phyloP scores from a whole-genome alignment of 2,888 invertebrate genomes.

The Apamea monoglypha region DNA sequence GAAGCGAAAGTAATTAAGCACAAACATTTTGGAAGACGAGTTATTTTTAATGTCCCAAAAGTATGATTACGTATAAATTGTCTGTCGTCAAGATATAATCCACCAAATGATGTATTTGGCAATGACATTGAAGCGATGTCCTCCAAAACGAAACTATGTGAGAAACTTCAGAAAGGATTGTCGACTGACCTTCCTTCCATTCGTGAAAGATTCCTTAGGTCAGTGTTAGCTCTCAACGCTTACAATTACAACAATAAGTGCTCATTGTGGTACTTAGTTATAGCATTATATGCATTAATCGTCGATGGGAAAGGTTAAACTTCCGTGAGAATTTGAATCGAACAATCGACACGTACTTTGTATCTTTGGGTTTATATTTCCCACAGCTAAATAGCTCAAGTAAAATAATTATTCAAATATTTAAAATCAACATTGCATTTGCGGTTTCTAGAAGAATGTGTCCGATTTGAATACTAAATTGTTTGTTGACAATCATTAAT shows the following conservation, averaged over 20 bases:
- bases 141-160: conserved; percentile 26
- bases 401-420: conserved; percentile 15
- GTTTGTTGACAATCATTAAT: conserved; percentile 31
- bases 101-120: conserved; percentile 14
- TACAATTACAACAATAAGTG: conserved; percentile 60
- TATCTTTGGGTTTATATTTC: conserved; percentile 53
- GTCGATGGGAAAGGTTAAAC: conserved; percentile 80
- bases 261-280: conserved; percentile 60
- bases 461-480: conserved; percentile 25
- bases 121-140: conserved; percentile 44
- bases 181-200: conserved; percentile 19
- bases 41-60: conserved; percentile 14
- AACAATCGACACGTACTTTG: conserved; percentile 66
- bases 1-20: conserved; percentile 16
- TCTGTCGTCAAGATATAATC: conserved; percentile 31
- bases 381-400: conserved; percentile 44
- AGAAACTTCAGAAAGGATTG: conserved; percentile 19
- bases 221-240: conserved; percentile 49
- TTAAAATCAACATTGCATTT: conserved; percentile 22
- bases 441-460: conserved; percentile 24
- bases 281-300: conserved; percentile 62
- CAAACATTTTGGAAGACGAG: neutral
- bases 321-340: conserved; percentile 82
- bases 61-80: conserved; percentile 1
- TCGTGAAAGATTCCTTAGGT: conserved; percentile 53